These are phyloP conservation scores for Scaptomyza polygonia DNA, from an alignment of 2,888 invertebrate species.

Conservation along the genomic window DNA sequence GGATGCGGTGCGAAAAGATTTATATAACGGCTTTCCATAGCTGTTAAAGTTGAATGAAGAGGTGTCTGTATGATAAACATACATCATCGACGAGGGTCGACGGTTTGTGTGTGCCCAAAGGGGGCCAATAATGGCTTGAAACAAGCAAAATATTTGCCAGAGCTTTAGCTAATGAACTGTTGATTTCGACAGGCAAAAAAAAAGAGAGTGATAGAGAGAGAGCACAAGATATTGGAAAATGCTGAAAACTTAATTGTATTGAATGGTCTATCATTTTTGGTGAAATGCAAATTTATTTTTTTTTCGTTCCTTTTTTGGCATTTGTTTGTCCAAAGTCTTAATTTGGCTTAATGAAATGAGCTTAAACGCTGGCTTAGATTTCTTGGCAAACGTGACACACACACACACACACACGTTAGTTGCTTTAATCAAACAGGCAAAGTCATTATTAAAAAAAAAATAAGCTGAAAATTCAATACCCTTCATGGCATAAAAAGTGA, in stretches of 20 bases:
- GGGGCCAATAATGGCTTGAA: slow-evolving; percentile 44
- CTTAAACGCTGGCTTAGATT: slow-evolving; percentile 15
- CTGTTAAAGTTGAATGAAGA: slow-evolving; percentile 16
- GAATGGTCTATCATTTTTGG: slow-evolving; percentile 48
- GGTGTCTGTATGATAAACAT: slow-evolving; percentile 45
- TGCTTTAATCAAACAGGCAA: slow-evolving; percentile 32
- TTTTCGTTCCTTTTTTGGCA: slow-evolving; percentile 31
- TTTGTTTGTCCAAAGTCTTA: slow-evolving; percentile 77
- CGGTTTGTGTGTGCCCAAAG: slow-evolving; percentile 34
- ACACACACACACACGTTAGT: slow-evolving; percentile 36
- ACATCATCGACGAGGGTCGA: slow-evolving; percentile 59
- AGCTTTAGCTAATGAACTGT: slow-evolving; percentile 70
- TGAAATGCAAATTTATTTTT: slow-evolving; percentile 27
- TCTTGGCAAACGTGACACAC: slow-evolving; percentile 32
- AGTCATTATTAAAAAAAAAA: neutral
- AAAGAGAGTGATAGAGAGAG: neutral
- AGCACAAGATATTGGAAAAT: slow-evolving; percentile 26
- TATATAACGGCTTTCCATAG: slow-evolving; percentile 68
- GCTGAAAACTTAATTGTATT: slow-evolving; percentile 66
- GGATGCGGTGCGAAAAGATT: slow-evolving; percentile 46
- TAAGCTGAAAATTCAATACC: slow-evolving; percentile 3
- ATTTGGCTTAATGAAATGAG: slow-evolving; percentile 43
- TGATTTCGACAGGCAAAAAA: slow-evolving; percentile 54
- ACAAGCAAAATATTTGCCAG: slow-evolving; percentile 67
- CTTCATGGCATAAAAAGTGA: neutral